Evolutionary conservation across 2,888 invertebrate genomes (phyloP).

Genomic region (Hirtodrosophila histrioides): DNA sequence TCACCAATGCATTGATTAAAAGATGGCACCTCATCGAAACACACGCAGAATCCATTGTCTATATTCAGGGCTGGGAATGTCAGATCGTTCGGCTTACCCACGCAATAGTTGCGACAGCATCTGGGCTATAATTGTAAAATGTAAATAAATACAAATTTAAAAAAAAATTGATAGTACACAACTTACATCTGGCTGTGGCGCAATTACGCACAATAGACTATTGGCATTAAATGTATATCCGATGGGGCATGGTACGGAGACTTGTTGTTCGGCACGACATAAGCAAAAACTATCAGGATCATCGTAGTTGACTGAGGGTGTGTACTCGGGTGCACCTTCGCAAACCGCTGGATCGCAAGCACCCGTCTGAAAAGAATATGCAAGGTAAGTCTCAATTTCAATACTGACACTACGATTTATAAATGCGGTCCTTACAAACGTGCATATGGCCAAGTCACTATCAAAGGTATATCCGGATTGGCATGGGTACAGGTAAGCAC

Average conservation of each 20-base stretch:
- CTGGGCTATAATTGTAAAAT: conserved; percentile 49
- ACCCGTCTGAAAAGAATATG: conserved; percentile 54
- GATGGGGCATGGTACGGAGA: conserved; percentile 69
- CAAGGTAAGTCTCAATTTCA: too few relatives aligned
- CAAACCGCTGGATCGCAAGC: conserved; percentile 76
- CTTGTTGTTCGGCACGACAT: conserved; percentile 57
- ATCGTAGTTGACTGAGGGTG: conserved; percentile 47
- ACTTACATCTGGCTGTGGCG: conserved; percentile 59
- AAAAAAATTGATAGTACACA: not conserved
- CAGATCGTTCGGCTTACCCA: conserved; percentile 18
- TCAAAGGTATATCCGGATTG: conserved; percentile 50
- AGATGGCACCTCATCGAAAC: conserved; percentile 35
- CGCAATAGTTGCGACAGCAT: conserved; percentile 63
- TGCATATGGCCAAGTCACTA: conserved; percentile 29
- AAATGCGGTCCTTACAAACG: conserved; percentile 55
- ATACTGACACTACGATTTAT: too few relatives aligned
- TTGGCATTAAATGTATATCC: conserved; percentile 60
- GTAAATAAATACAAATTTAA: not conserved
- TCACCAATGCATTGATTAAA: conserved; percentile 44
- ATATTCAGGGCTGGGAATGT: conserved; percentile 49
- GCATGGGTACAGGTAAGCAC: conserved; percentile 58
- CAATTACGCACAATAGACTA: conserved; percentile 21
- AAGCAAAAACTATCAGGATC: conserved; percentile 74
- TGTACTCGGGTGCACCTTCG: conserved; percentile 39
- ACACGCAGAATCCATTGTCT: conserved; percentile 66